Evolutionary conservation across 2,888 invertebrate genomes (phyloP).

Genomic region (Zonitis immaculata): DNA sequence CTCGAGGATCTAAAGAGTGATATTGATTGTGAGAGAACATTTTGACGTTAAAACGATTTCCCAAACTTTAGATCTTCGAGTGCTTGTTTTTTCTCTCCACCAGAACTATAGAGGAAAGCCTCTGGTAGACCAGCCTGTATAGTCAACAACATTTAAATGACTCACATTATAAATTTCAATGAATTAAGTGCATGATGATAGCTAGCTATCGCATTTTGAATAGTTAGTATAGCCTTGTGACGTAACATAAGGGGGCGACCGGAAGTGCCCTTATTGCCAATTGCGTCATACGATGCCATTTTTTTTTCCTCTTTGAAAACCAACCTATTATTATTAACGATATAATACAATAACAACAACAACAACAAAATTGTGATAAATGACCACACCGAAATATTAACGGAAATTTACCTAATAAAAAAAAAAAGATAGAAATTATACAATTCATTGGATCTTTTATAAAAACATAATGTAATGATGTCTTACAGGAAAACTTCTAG

Average conservation of each 20-base stretch:
- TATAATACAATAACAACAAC: no score
- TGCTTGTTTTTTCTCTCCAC: no score
- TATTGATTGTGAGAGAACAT: no score
- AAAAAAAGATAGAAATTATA: no score
- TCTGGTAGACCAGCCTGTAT: no score
- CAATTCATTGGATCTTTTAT: no score
- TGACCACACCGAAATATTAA: background rate
- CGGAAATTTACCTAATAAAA: background rate
- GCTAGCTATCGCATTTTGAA: slow-evolving; percentile 28
- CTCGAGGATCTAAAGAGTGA: no score
- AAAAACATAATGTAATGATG: no score
- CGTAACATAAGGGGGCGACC: slow-evolving; percentile 44
- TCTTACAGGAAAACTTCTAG: no score
- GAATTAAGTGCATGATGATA: slow-evolving; percentile 46
- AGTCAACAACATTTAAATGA: slow-evolving; percentile 21
- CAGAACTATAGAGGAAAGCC: no score
- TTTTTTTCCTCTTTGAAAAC: background rate
- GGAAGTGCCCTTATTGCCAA: slow-evolving; percentile 22
- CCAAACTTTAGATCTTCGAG: no score
- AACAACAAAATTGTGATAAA: background rate
- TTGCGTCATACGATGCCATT: slow-evolving; percentile 14
- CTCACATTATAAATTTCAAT: slow-evolving; percentile 35
- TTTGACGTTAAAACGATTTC: no score
- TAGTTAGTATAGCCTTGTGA: slow-evolving; percentile 43
- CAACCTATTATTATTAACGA: background rate